A percentile compares a stretch with the other conserved stretches of the same genome.
These are phyloP conservation scores for Grammatotria lemairii DNA, from an alignment of 2,113 vertebrate species.

Conservation along the genomic window DNA sequence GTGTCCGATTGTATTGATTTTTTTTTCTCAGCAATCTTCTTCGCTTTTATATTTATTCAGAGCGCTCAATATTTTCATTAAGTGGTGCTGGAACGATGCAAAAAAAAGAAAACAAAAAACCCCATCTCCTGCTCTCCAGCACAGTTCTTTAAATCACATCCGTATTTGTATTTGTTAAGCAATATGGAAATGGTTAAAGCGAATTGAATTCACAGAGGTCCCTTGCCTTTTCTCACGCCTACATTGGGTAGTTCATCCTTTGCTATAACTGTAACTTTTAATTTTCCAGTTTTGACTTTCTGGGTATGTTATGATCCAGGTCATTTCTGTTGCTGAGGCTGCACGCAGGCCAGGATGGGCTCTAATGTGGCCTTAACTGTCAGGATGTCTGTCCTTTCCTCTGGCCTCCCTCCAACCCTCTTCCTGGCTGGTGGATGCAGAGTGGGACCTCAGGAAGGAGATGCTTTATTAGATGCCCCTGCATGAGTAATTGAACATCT, in stretches of 20 bases:
- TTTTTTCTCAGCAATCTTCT: background rate
- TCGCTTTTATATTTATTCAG: slow-evolving; percentile 26
- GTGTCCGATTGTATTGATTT: slow-evolving; percentile 13
- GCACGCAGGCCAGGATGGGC: background rate
- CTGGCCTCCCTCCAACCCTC: slow-evolving; percentile 40
- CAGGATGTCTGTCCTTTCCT: slow-evolving; percentile 33
- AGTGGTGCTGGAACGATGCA: background rate
- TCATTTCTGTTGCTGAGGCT: background rate
- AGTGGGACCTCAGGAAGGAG: slow-evolving; percentile 49
- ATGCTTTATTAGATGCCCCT: slow-evolving; percentile 57
- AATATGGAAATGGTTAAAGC: background rate
- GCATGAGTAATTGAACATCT: slow-evolving; percentile 71
- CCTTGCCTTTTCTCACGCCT: background rate
- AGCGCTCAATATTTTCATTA: slow-evolving; percentile 10
- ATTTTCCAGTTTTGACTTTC: background rate
- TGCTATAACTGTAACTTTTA: background rate
- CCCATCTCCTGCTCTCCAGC: background rate
- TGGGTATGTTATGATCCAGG: background rate
- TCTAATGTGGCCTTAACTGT: slow-evolving; percentile 35
- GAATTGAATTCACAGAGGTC: background rate
- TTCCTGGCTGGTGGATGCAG: slow-evolving; percentile 34
- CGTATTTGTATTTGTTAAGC: background rate
- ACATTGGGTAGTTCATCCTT: background rate
- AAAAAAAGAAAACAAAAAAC: background rate
- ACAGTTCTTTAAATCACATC: background rate